Conservation (phyloP, 2,888 invertebrate genomes). For the Cyrtodaria siliqua region DNA sequence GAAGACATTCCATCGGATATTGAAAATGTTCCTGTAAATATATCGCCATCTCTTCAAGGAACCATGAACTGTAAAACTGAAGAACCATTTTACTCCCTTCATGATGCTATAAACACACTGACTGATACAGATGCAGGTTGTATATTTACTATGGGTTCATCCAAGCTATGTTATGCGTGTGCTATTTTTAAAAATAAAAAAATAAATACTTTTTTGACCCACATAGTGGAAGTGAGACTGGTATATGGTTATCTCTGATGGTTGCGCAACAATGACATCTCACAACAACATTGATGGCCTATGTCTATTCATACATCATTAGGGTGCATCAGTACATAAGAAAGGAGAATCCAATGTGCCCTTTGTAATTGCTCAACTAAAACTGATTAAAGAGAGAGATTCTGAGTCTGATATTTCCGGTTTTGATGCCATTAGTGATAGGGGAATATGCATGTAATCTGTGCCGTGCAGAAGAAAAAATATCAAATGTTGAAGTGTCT, state of each 20-base stretch:
- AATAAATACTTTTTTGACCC: not conserved
- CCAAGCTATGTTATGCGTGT: not conserved
- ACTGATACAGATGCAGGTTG: not conserved
- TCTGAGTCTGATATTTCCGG: too few relatives aligned
- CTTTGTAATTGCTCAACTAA: too few relatives aligned
- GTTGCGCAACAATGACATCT: too few relatives aligned
- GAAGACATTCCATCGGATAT: slow-evolving; percentile 14
- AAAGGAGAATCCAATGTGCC: too few relatives aligned
- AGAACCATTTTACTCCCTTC: not conserved
- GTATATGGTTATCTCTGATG: not conserved
- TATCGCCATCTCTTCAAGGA: not conserved
- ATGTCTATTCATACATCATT: not conserved
- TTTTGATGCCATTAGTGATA: slow-evolving; percentile 18
- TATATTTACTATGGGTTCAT: not conserved
- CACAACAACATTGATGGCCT: not conserved
- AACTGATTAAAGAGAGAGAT: too few relatives aligned
- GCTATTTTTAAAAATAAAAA: not conserved
- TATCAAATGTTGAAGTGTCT: too few relatives aligned
- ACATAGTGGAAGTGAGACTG: not conserved
- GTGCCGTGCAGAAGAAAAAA: slow-evolving; percentile 15
- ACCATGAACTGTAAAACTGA: slow-evolving; percentile 5
- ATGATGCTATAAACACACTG: too few relatives aligned
- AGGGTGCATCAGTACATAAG: too few relatives aligned
- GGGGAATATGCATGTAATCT: slow-evolving; percentile 19
- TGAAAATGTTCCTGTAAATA: not conserved